These are phyloP conservation scores for Otolemur garnettii DNA, from an alignment of 2,113 vertebrate species.

Conservation along the genomic window DNA sequence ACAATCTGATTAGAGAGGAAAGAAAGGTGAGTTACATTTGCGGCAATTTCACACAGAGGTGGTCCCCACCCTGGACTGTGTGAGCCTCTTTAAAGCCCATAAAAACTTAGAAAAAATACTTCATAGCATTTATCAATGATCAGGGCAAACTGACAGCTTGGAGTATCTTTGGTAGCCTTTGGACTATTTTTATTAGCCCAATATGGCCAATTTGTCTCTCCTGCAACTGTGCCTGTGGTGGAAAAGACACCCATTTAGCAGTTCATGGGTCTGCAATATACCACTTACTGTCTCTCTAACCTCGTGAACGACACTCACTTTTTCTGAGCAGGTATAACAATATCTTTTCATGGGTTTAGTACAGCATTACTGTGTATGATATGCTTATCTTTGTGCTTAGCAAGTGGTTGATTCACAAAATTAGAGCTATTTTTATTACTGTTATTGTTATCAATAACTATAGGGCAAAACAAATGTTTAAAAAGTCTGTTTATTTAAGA, in stretches of 20 bases:
- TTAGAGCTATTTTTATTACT: slow-evolving; percentile 51
- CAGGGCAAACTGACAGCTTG: neutral
- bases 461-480: slow-evolving; percentile 27
- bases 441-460: slow-evolving; percentile 63
- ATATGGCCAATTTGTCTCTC: neutral
- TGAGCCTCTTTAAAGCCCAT: neutral
- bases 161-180: neutral
- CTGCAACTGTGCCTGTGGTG: neutral
- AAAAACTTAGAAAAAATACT: neutral
- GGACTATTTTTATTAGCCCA: neutral
- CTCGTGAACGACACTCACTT: neutral
- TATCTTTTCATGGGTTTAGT: neutral
- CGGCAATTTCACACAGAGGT: neutral
- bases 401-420: slow-evolving; percentile 4
- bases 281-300: neutral
- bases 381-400: slow-evolving; percentile 12
- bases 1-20: neutral
- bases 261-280: neutral
- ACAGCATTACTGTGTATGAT: neutral
- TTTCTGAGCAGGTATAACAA: neutral
- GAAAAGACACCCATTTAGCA: neutral
- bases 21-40: neutral
- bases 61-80: neutral
- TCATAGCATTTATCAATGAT: neutral
- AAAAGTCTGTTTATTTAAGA: neutral